Conservation (phyloP, 2,113 vertebrate species). For the Dicerorhinus sumatrensis region DNA sequence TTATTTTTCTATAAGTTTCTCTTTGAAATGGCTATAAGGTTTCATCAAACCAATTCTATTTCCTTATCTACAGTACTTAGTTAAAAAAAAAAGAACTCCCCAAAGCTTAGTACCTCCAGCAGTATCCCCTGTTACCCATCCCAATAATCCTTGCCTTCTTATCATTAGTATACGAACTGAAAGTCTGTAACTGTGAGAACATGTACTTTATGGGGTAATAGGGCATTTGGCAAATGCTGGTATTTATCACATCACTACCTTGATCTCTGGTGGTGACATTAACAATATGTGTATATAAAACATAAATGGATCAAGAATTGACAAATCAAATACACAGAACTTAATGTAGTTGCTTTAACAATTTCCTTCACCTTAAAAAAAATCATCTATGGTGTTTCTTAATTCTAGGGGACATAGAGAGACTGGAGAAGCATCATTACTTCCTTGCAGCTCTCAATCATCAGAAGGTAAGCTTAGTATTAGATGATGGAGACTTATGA, state of each 20-base stretch:
- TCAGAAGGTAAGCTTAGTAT: slow-evolving; percentile 89
- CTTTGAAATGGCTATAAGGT: background rate
- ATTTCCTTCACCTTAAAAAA: background rate
- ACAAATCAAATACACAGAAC: background rate
- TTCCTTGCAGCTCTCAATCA: slow-evolving; percentile 87
- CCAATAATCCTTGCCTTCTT: background rate
- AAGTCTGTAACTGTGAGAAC: background rate
- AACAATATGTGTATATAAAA: background rate
- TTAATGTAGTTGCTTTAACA: background rate
- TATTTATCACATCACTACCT: background rate
- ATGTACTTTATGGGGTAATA: background rate
- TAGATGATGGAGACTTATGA: background rate
- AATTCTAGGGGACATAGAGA: slow-evolving; percentile 84
- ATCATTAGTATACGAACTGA: background rate
- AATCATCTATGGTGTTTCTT: background rate
- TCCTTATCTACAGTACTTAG: background rate
- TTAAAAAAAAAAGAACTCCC: background rate
- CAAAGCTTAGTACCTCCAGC: background rate
- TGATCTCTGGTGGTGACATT: background rate
- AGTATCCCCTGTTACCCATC: background rate
- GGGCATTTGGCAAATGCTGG: background rate
- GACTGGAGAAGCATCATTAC: slow-evolving; percentile 85
- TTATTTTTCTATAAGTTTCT: background rate
- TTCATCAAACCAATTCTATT: background rate
- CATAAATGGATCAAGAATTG: background rate